Conservation (phyloP, 2,797 vertebrate species). For the Acrossocheilus fasciatus region DNA sequence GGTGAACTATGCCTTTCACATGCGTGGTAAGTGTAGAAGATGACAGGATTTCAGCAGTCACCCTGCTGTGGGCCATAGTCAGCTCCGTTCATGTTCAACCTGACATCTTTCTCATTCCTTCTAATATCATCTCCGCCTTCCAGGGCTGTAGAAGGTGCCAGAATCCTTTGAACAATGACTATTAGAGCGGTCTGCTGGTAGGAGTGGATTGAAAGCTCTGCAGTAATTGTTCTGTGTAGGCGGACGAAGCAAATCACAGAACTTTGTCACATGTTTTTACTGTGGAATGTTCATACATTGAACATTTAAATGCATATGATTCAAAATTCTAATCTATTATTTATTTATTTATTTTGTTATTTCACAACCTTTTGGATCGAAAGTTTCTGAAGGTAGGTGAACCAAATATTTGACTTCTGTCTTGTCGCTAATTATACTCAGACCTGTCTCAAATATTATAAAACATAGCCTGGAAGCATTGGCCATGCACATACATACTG, state of each 20-base stretch:
- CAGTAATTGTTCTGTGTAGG: constrained; percentile 54
- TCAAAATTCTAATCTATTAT: constrained; percentile 29
- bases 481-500: background rate
- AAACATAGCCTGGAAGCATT: background rate
- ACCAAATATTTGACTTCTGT: constrained; percentile 39
- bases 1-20: background rate
- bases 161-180: constrained; percentile 43
- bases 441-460: constrained; percentile 32
- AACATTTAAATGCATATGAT: background rate
- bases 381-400: constrained; percentile 92
- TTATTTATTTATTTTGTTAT: constrained; percentile 54
- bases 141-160: constrained; percentile 34
- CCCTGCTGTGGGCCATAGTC: background rate
- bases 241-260: constrained; percentile 36
- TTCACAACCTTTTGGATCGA: constrained; percentile 42
- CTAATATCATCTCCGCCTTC: constrained; percentile 15
- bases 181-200: constrained; percentile 39
- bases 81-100: background rate
- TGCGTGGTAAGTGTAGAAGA: constrained; percentile 16
- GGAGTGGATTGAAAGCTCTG: constrained; percentile 21
- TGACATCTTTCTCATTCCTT: constrained; percentile 22
- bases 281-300: background rate
- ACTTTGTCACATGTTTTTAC: constrained; percentile 23
- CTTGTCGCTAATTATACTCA: background rate
- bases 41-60: constrained; percentile 7